A percentile compares a stretch with the other conserved stretches of the same genome.
These are phyloP conservation scores for Venustoraphidia nigricollis DNA, from an alignment of 2,888 invertebrate genomes.

Conservation along the genomic window DNA sequence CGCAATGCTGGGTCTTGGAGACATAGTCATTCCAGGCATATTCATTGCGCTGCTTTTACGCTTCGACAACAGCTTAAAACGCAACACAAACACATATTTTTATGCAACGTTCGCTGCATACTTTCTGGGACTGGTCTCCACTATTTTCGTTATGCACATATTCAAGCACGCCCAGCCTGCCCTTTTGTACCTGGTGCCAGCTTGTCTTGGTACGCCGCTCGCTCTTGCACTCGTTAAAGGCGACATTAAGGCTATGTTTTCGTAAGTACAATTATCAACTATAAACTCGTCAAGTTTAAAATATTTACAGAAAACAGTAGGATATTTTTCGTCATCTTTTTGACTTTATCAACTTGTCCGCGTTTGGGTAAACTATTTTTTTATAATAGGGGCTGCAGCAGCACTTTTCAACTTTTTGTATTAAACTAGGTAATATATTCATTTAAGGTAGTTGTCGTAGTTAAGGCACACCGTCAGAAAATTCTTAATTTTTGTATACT, in stretches of 20 bases:
- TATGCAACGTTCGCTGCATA: conserved; percentile 86
- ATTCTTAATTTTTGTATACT: too few species aligned
- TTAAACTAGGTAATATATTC: too few species aligned
- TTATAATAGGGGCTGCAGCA: too few species aligned
- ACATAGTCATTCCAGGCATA: conserved; percentile 98
- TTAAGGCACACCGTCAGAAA: too few species aligned
- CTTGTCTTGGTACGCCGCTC: conserved; percentile 83
- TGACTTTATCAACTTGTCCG: too few species aligned
- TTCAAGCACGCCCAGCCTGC: conserved; percentile 99
- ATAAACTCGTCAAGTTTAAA: too few species aligned
- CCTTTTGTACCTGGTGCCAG: conserved; percentile 89
- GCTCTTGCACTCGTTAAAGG: conserved; percentile 78
- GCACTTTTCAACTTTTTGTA: too few species aligned
- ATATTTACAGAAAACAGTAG: too few species aligned
- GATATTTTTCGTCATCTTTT: too few species aligned
- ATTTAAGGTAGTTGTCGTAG: too few species aligned
- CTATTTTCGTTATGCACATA: conserved; percentile 94
- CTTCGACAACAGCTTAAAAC: conserved; percentile 80
- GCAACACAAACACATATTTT: conserved; percentile 75
- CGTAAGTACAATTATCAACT: conserved; percentile 41
- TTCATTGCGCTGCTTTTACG: conserved; percentile 93
- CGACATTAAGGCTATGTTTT: conserved; percentile 77
- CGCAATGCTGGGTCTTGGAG: conserved; percentile 97
- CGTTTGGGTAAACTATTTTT: too few species aligned
- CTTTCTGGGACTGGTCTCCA: conserved; percentile 79